Base-by-base conservation (phyloP, 2,888 invertebrate genomes). In the Aelia acuminata region DNA sequence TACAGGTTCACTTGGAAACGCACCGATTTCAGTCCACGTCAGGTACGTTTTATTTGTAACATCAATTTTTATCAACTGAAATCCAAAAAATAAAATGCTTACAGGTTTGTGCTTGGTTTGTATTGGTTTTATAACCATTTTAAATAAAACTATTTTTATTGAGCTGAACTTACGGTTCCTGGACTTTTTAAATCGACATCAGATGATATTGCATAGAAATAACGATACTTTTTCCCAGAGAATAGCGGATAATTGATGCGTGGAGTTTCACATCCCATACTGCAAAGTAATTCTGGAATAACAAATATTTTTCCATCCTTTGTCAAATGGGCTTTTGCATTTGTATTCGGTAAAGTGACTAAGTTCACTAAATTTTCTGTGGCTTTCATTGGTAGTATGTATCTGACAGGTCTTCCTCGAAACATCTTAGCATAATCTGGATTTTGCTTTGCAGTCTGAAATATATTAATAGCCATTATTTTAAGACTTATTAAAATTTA, bases 181-280 rank as follows among this genome's bases (percentile, higher is more conserved):
- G 97, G 97, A 92, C 96, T 95, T 91, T 95, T 95, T 10, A 95
- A 94, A 91, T 94, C 94, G 1, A 95, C 94, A 91, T 97, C 97
- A 7, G 97, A 96, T 90, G 97, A 96, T 89, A 97, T 97, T 0
- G 97, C 98, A 92, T 98, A 98, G 92, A 97, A 97, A 92, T 96
- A 98, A 90, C 95, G 94, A 92, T 98, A 98, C 2, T 95, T 94
- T 90, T 93, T 95, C 89, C 95, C 95, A 89, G 94, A 93, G 91
- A 93, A 93, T 39, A 91, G 91, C 22, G 96, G 95, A 91, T 96
- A 97, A 92, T 97, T 95, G 90, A 98, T 95, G 90, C 97, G 94
- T 0, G 98, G 98, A 0, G 98, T 97, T 92, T 98, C 98, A 91
- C 97, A 97, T 57, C 97, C 97, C 88, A 96, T 91, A 90, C 96